phyloP scores from a whole-genome alignment of 1,140 invertebrate genomes.

The Melipona quadrifasciata region DNA sequence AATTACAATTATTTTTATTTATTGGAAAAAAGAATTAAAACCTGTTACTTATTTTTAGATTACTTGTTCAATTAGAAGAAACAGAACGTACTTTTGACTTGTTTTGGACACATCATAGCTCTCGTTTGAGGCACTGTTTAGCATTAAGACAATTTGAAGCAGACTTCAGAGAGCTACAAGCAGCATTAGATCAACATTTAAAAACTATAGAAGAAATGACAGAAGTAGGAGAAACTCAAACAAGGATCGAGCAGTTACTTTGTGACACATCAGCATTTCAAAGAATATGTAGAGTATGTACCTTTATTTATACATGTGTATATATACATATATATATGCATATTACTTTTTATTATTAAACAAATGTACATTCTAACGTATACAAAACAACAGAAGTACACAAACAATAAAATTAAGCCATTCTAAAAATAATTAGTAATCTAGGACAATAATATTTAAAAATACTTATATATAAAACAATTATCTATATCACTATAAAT shows the following conservation, averaged over 20 bases:
- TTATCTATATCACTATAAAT: conserved; percentile 9
- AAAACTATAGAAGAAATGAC: conserved; percentile 91
- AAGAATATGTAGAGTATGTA: conserved; percentile 86
- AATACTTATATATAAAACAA: neutral
- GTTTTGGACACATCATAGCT: conserved; percentile 95
- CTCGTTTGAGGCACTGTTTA: conserved; percentile 93
- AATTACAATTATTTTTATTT: neutral
- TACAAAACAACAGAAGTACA: conserved; percentile 14
- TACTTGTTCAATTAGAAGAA: conserved; percentile 96
- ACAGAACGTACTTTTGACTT: conserved; percentile 96
- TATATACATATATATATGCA: neutral
- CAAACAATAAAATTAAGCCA: neutral
- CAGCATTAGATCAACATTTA: conserved; percentile 87
- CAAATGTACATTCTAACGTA: conserved; percentile 8
- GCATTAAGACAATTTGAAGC: conserved; percentile 94
- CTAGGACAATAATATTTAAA: conserved; percentile 25
- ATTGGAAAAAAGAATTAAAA: neutral
- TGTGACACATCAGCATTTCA: conserved; percentile 90
- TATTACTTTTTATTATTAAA: conserved; percentile 6
- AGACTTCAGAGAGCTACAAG: conserved; percentile 91
- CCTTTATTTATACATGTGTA: conserved; percentile 14
- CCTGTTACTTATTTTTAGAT: conserved; percentile 82
- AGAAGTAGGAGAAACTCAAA: conserved; percentile 92
- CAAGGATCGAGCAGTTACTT: conserved; percentile 89
- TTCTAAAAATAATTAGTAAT: conserved; percentile 11